Base-by-base conservation (phyloP, 53 echinoderm and acorn worm genomes). In the Echinometra lucunter region DNA sequence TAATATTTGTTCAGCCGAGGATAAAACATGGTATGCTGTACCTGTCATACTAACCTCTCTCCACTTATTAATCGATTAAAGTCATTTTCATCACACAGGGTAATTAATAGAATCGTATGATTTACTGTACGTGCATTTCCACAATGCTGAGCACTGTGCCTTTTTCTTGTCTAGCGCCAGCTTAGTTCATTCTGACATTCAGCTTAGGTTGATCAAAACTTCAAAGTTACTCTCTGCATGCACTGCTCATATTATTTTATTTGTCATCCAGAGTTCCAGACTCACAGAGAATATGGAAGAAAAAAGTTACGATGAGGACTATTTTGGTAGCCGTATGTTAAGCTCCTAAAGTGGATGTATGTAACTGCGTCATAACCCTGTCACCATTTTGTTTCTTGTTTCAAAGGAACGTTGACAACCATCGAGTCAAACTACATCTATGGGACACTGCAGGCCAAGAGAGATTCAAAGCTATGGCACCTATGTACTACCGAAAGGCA, bases 381-480 rank as follows among this genome's bases (percentile, higher is more conserved):
- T 63, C 19, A 28, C 11, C 15, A 69, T 35, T 37, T 40, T 35
- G 1, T 90, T 90, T 53, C 63, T 63, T 90, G 30, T 30, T 25
- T 47, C 32, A 16, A 95, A 98, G 98, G 97, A 98, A 96, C 19
- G 97, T 98, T 6, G 99, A 98, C 58, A 97, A 98, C 66, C 97
- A 99, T 94, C 85, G 99, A 94, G 96, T 99, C 27, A 99, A 97
- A 88, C 89, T 99, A 63, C 97, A 97, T 58, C 72, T 99, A 80
- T 99, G 99, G 99, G 99, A 99, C 80, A 99, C 99, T 21, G 99
- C 99, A 4, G 98, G 98, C 4, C 98, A 98, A 89, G 98, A 99
- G 89, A 66, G 99, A 89, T 99, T 99, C 92, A 96, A 97, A 21
- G 97, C 99, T 38, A 99, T 99, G 99, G 98, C 99, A 18, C 98